phyloP scores from a whole-genome alignment of 2,888 invertebrate species.

The Acanthosepion esculentum region DNA sequence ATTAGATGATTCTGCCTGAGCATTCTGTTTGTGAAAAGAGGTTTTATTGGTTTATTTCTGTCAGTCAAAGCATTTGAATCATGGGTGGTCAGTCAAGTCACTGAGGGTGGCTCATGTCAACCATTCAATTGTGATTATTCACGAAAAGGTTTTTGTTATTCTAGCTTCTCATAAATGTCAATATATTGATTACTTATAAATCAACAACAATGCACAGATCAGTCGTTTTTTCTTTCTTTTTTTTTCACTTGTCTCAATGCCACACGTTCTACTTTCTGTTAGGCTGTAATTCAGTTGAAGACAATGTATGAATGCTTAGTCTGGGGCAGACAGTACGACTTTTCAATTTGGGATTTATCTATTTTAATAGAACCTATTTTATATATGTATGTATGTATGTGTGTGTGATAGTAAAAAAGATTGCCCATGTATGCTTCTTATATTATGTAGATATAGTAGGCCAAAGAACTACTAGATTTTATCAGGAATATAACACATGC shows the following conservation, averaged over 20 bases:
- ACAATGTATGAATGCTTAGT: background rate
- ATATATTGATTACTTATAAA: conserved; percentile 33
- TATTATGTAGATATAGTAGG: too few species aligned
- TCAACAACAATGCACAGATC: background rate
- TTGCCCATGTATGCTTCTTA: too few species aligned
- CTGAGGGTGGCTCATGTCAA: background rate
- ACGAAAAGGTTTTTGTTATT: background rate
- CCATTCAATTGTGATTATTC: background rate
- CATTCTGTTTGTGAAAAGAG: background rate
- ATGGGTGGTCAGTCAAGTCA: conserved; percentile 33
- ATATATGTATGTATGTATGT: too few species aligned
- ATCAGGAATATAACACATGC: too few species aligned
- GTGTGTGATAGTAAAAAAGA: too few species aligned
- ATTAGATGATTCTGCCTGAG: conserved; percentile 15
- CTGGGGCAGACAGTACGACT: background rate
- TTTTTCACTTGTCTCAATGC: too few species aligned
- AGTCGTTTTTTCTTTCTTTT: background rate
- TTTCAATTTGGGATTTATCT: too few species aligned
- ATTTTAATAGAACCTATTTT: too few species aligned
- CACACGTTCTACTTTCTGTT: too few species aligned
- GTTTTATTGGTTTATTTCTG: background rate
- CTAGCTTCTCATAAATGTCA: background rate
- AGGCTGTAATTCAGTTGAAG: too few species aligned
- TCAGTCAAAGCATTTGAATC: background rate
- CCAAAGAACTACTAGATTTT: too few species aligned